phyloP scores from a whole-genome alignment of 92 coral and sea anemone species.

The Micromussa lordhowensis region DNA sequence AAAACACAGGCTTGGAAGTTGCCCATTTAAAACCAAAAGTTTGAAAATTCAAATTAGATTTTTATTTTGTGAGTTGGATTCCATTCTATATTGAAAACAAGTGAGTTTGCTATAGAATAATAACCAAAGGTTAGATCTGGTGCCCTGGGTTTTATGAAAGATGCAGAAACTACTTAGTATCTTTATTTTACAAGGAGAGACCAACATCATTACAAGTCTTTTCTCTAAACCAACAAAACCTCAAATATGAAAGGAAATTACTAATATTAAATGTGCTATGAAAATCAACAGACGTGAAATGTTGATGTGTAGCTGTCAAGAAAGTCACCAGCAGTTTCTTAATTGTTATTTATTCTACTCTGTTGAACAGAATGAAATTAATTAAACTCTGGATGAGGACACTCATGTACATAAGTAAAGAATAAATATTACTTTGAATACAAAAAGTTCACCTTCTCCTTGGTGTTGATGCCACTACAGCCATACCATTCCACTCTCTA shows the following conservation, averaged over 20 bases:
- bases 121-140: not conserved
- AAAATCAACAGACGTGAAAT: not conserved
- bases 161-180: not conserved
- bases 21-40: too few relatives aligned
- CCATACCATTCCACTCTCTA: conserved; percentile 91
- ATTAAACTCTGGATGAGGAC: not conserved
- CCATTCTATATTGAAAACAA: not conserved
- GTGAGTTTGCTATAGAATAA: not conserved
- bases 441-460: conserved; percentile 63
- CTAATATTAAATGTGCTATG: not conserved
- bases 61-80: not conserved
- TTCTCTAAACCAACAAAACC: too few relatives aligned
- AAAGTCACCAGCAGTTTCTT: conserved; percentile 7
- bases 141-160: not conserved
- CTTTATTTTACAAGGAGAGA: too few relatives aligned
- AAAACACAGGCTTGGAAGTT: too few relatives aligned
- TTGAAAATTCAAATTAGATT: not conserved
- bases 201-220: not conserved
- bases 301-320: conserved; percentile 14
- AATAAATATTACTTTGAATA: not conserved
- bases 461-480: conserved; percentile 58
- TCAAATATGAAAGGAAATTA: not conserved
- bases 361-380: not conserved
- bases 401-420: not conserved
- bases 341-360: not conserved